Conservation (phyloP, 2,888 invertebrate genomes). For the Kuschelorhynchus macadamiae region DNA sequence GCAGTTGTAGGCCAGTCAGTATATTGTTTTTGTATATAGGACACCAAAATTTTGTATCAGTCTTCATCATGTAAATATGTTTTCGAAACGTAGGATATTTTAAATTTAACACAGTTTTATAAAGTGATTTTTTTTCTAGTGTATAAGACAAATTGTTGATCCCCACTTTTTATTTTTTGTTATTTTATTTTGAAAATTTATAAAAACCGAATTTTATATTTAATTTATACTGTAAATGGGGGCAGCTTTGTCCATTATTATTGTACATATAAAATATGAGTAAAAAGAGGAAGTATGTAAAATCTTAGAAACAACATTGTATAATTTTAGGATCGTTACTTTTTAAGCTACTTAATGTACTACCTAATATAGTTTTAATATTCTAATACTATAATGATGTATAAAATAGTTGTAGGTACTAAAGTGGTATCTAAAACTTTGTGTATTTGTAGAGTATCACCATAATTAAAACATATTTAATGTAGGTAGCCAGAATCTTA, state of each 20-base stretch:
- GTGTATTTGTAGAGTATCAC: no score
- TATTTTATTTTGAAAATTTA: slow-evolving; percentile 3
- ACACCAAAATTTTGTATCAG: neutral
- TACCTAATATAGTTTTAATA: neutral
- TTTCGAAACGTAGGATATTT: neutral
- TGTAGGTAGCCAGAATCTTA: no score
- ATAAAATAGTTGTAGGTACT: no score
- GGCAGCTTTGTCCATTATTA: neutral
- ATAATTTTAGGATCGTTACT: no score
- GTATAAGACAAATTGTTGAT: neutral
- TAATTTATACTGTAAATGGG: neutral
- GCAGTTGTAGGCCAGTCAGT: slow-evolving; percentile 1
- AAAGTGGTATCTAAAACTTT: no score
- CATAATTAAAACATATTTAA: no score
- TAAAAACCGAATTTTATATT: neutral
- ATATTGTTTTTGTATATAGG: neutral
- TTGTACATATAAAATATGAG: neutral
- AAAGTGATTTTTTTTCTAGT: neutral
- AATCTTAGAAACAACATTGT: no score
- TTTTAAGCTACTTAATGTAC: neutral
- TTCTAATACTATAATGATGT: neutral
- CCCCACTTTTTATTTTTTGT: neutral
- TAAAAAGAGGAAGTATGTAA: neutral
- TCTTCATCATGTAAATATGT: neutral
- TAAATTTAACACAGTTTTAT: neutral